Conservation (phyloP, 2,113 vertebrate species). For the Hirundichthys speculiger region DNA sequence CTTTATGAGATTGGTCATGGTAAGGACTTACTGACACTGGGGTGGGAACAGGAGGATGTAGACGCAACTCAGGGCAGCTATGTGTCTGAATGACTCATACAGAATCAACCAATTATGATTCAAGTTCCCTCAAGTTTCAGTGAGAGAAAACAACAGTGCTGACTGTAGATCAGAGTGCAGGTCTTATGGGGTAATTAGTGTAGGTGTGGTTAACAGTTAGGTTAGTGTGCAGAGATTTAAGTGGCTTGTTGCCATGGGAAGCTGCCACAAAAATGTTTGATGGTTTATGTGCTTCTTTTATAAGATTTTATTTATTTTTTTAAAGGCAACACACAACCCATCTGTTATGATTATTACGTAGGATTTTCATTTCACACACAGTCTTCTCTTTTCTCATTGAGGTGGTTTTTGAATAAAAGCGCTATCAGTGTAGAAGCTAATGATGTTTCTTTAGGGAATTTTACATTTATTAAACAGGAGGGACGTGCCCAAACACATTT, state of each 20-base stretch:
- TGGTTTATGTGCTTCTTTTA: slow-evolving; percentile 20
- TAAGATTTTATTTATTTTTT: slow-evolving; percentile 12
- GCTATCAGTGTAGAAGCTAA: slow-evolving; percentile 37
- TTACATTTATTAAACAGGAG: slow-evolving; percentile 41
- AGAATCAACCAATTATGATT: slow-evolving; percentile 30
- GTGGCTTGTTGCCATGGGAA: slow-evolving; percentile 49
- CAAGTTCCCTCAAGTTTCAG: slow-evolving; percentile 27
- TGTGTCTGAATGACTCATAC: slow-evolving; percentile 50
- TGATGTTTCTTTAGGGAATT: slow-evolving; percentile 40
- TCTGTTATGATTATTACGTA: slow-evolving; percentile 21
- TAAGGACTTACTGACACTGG: slow-evolving; percentile 28
- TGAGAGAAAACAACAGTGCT: slow-evolving; percentile 11
- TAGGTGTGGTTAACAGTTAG: slow-evolving; percentile 58
- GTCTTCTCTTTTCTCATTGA: slow-evolving; percentile 10
- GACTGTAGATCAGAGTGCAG: slow-evolving; percentile 42
- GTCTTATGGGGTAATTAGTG: slow-evolving; percentile 45
- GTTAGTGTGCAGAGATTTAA: slow-evolving; percentile 55
- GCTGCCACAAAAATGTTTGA: slow-evolving; percentile 47
- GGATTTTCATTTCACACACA: slow-evolving; percentile 15
- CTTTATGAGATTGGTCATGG: slow-evolving; percentile 57
- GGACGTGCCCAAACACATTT: slow-evolving; percentile 55
- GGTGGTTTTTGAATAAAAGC: slow-evolving; percentile 40
- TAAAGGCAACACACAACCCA: slow-evolving; percentile 35
- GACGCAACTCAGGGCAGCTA: slow-evolving; percentile 12
- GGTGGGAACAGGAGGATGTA: slow-evolving; percentile 10